These are phyloP conservation scores for Chionodraco myersi DNA, from an alignment of 2,113 vertebrate genomes.

Conservation along the genomic window DNA sequence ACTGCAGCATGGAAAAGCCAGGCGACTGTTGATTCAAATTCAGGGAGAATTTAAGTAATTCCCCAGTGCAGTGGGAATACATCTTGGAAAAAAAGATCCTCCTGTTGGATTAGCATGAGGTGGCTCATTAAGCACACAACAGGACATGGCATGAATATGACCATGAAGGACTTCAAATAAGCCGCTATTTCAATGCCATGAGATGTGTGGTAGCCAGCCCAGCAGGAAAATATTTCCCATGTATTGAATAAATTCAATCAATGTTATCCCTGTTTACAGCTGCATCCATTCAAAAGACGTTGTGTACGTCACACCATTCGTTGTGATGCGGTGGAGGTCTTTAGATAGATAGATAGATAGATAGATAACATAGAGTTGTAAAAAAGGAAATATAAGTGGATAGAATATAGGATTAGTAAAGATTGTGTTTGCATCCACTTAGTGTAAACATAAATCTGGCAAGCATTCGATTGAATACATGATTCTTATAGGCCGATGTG, in stretches of 20 bases:
- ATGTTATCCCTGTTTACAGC: background rate
- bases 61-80: background rate
- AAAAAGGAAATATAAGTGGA: background rate
- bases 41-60: background rate
- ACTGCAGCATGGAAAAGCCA: background rate
- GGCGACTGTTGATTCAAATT: background rate
- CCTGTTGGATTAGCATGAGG: background rate
- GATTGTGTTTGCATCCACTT: background rate
- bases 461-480: background rate
- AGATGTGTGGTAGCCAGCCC: background rate
- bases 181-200: background rate
- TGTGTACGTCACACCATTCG: background rate
- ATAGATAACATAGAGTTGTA: background rate
- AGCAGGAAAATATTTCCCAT: background rate
- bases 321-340: background rate
- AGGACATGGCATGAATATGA: background rate
- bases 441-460: background rate
- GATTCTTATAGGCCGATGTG: constrained; percentile 5
- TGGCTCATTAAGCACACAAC: background rate
- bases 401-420: background rate
- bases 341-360: background rate
- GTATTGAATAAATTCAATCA: background rate
- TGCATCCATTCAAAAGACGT: background rate
- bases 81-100: background rate
- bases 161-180: background rate